Evolutionary conservation across 2,888 invertebrate species (phyloP).

Genomic region (Helleia helle): DNA sequence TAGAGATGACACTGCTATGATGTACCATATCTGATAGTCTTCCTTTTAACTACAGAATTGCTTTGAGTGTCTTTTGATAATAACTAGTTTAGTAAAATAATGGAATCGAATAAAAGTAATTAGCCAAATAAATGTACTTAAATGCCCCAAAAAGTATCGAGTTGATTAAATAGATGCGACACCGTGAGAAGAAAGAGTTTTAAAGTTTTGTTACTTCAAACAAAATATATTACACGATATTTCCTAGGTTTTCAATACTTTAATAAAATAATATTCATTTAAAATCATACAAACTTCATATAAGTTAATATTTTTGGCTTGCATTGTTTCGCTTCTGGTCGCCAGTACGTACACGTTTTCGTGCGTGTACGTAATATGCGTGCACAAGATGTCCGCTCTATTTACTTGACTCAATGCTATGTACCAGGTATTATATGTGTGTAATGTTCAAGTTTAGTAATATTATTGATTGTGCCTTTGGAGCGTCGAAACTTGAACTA

Average conservation of each 20-base stretch:
- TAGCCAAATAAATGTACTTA: slow-evolving; percentile 2
- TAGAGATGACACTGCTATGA: background rate
- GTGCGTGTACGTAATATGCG: no score
- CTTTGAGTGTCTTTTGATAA: no score
- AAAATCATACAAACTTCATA: no score
- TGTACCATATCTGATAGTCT: background rate
- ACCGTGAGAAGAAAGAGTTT: no score
- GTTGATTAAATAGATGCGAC: background rate
- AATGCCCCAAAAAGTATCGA: background rate
- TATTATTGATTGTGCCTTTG: background rate
- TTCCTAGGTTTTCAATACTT: no score
- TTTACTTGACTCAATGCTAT: background rate
- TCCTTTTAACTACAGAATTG: no score
- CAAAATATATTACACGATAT: background rate
- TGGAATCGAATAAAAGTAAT: no score
- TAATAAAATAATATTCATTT: no score
- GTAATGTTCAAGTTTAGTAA: background rate
- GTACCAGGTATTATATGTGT: background rate
- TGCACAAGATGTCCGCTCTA: background rate
- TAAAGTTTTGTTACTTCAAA: background rate
- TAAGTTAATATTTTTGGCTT: no score
- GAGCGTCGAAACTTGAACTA: background rate
- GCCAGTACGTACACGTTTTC: no score
- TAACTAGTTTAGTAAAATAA: no score
- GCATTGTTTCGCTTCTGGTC: no score